Evolutionary conservation across 2,888 invertebrate species (phyloP), one percentile per base, ranked within the genome.

Genomic region (Antheraea yamamai): DNA sequence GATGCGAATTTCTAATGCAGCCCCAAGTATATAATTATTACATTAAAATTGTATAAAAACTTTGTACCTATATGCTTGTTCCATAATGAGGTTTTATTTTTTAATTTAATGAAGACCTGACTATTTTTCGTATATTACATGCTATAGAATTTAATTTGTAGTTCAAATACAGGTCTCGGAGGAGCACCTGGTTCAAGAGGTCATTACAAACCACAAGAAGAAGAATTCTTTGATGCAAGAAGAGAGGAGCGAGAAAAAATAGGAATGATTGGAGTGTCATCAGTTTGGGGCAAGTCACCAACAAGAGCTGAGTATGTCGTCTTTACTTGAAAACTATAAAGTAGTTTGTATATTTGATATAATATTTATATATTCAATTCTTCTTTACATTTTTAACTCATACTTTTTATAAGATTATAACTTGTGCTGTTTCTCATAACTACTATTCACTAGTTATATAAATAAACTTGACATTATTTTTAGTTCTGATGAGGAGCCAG

Each of bases 231-330:
- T 91, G 97, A 97, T 83, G 95, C 96, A 0, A 91, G 97, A 75
- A 91, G 97, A 75, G 96, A 96, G 81, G 96, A 98, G 83, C 92
- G 98, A 72, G 98, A 98, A 85, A 92, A 96, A 78, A 97, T 98
- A 71, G 97, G 97, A 1, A 94, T 96, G 81, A 91, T 96, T 77
- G 97, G 97, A 14, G 96, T 96, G 30, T 92, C 96, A 3, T 95
- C 96, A 77, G 94, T 97, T 73, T 98, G 98, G 98, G 96, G 96
- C 51, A 96, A 96, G 87, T 97, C 97, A 2, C 98, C 98, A 0
- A 84, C 95, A 0, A 95, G 95, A 80, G 95, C 96, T 79, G 96
- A 96, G 96, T 97, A 92, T 94, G 96, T 95, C 71, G 23, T 61
- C 14, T n/a, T 23, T 61, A 10, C 61, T 61, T 61, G 55, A 23